These are phyloP conservation scores for Pegoplata infirma DNA, from an alignment of 2,888 invertebrate genomes.

Conservation along the genomic window DNA sequence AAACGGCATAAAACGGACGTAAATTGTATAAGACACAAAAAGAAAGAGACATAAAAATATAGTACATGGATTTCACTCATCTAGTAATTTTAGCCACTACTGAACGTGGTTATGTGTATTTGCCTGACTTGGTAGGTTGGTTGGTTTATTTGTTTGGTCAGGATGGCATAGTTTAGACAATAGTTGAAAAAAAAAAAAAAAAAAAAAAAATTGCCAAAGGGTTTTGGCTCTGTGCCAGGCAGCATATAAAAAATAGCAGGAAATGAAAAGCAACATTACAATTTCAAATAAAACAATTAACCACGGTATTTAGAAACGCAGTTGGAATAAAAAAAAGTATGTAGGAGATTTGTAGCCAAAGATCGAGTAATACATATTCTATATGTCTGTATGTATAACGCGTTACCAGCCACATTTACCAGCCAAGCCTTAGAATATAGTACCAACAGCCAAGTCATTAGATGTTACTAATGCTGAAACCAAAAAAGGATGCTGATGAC, in stretches of 20 bases:
- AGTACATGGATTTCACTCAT: slow-evolving; percentile 52
- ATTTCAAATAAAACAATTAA: slow-evolving; percentile 61
- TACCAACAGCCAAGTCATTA: slow-evolving; percentile 53
- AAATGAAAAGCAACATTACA: slow-evolving; percentile 52
- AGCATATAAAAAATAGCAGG: slow-evolving; percentile 15
- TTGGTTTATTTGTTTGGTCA: slow-evolving; percentile 36
- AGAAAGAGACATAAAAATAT: slow-evolving; percentile 46
- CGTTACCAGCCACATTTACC: too few relatives aligned
- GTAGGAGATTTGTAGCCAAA: neutral
- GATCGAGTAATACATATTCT: slow-evolving; percentile 10
- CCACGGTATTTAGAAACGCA: slow-evolving; percentile 44
- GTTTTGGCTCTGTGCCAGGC: slow-evolving; percentile 52
- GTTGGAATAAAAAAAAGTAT: slow-evolving; percentile 16
- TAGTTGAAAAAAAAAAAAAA: too few relatives aligned
- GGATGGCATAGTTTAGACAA: slow-evolving; percentile 46
- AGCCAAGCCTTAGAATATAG: neutral
- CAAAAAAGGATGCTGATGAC: too few relatives aligned
- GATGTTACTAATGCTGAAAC: slow-evolving; percentile 46
- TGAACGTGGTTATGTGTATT: slow-evolving; percentile 22
- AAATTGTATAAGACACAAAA: slow-evolving; percentile 14
- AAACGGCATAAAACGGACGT: slow-evolving; percentile 17
- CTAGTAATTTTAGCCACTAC: slow-evolving; percentile 43
- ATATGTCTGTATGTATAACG: too few relatives aligned
- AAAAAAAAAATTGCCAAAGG: slow-evolving; percentile 44
- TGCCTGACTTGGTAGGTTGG: slow-evolving; percentile 18